phyloP scores from a whole-genome alignment of 2,797 vertebrate species.

The Crypturellus tataupa region DNA sequence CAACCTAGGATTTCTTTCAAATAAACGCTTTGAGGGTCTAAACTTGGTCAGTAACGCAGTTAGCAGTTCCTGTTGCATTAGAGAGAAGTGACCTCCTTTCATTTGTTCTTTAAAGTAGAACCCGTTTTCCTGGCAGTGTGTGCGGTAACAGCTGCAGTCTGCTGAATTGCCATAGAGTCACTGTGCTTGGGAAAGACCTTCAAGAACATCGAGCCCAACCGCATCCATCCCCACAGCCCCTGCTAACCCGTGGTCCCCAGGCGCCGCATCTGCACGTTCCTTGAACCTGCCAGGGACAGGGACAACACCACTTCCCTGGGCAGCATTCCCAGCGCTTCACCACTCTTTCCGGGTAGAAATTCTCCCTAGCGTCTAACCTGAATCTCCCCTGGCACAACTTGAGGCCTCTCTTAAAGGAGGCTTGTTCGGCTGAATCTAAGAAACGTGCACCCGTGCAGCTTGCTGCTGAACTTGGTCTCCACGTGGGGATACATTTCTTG shows the following conservation, averaged over 20 bases:
- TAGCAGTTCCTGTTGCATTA: not conserved
- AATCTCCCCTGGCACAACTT: no score
- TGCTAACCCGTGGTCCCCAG: no score
- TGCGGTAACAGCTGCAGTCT: no score
- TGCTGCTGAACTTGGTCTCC: not conserved
- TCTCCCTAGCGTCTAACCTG: no score
- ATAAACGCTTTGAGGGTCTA: not conserved
- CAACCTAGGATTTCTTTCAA: not conserved
- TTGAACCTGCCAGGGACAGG: no score
- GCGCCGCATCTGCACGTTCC: no score
- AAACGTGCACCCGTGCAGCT: fast-evolving
- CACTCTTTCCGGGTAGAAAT: no score
- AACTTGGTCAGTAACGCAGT: not conserved
- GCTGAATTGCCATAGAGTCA: not conserved
- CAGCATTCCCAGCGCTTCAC: no score
- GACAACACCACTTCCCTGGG: no score
- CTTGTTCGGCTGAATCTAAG: not conserved
- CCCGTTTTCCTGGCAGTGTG: fast-evolving
- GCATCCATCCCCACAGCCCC: no score
- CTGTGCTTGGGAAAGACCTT: no score
- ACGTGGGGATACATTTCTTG: not conserved
- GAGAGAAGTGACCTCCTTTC: not conserved
- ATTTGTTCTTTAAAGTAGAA: not conserved
- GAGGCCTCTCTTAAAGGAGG: not conserved
- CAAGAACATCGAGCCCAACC: no score